Conservation (phyloP, 2,113 vertebrate species). For the Antennarius striatus region DNA sequence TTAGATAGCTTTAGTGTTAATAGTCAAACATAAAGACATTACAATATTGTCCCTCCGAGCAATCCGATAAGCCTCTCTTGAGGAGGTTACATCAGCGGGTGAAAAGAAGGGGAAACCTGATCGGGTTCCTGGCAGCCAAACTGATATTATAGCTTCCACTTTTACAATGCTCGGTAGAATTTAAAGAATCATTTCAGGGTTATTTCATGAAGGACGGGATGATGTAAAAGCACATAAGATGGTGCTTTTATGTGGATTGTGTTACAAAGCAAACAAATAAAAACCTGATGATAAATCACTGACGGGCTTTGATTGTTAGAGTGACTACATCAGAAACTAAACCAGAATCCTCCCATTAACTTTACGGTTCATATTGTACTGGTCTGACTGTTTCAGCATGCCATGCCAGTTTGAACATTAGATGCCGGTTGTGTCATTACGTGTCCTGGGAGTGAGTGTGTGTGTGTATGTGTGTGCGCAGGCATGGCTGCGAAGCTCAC, state of each 20-base stretch:
- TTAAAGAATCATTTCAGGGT: neutral
- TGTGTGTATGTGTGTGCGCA: too few species aligned
- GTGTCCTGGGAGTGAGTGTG: too few species aligned
- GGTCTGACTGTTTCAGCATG: too few species aligned
- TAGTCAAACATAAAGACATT: conserved; percentile 33
- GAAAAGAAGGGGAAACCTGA: conserved; percentile 22
- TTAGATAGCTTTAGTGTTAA: conserved; percentile 18
- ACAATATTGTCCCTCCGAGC: neutral
- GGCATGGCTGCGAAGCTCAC: too few species aligned
- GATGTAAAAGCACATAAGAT: neutral
- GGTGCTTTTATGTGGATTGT: neutral
- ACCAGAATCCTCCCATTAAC: too few species aligned
- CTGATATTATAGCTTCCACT: conserved; percentile 9
- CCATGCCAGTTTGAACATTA: too few species aligned
- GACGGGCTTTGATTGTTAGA: too few species aligned
- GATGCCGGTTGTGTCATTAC: too few species aligned
- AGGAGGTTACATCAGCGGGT: conserved; percentile 2
- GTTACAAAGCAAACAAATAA: neutral
- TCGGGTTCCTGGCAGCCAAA: conserved; percentile 1
- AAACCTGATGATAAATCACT: too few species aligned
- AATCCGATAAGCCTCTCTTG: conserved; percentile 17
- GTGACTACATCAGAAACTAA: too few species aligned
- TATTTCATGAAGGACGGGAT: neutral
- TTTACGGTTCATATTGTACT: too few species aligned
- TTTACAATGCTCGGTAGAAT: neutral